Conservation (phyloP, 2,113 vertebrate species). For the Calyptommatus sinebrachiatus region DNA sequence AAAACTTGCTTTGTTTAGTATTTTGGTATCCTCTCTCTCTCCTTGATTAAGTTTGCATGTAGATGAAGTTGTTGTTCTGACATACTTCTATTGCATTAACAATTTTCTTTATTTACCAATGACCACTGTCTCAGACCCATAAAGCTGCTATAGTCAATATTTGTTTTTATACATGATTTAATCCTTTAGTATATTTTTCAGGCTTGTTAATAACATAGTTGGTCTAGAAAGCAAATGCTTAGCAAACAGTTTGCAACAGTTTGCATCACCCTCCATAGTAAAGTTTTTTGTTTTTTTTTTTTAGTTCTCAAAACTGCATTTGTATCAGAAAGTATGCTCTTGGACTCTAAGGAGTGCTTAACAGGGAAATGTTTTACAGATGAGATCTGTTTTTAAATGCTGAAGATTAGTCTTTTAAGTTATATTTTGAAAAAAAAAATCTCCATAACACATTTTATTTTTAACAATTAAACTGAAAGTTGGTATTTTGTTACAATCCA, state of each 20-base stretch:
- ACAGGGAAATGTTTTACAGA: constrained; percentile 68
- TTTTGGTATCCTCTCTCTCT: constrained; percentile 73
- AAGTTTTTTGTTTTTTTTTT: constrained; percentile 67
- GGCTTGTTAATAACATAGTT: constrained; percentile 54
- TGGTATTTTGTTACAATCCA: constrained; percentile 78
- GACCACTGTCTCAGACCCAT: constrained; percentile 79
- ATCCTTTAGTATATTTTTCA: constrained; percentile 73
- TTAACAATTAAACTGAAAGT: constrained; percentile 75
- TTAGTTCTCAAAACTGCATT: constrained; percentile 66
- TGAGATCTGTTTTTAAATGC: constrained; percentile 76
- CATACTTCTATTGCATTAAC: constrained; percentile 81
- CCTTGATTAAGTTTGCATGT: constrained; percentile 77
- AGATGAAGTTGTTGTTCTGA: constrained; percentile 72
- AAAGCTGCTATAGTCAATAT: constrained; percentile 76
- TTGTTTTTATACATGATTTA: constrained; percentile 70
- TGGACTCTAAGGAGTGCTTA: constrained; percentile 64
- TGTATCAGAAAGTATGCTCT: constrained; percentile 70
- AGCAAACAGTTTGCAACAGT: constrained; percentile 70
- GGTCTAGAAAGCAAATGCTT: constrained; percentile 61
- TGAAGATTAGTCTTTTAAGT: constrained; percentile 72
- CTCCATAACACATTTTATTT: constrained; percentile 65
- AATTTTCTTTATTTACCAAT: constrained; percentile 78
- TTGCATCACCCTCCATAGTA: constrained; percentile 67
- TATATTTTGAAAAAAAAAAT: constrained; percentile 71
- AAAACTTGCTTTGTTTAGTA: constrained; percentile 74